Evolutionary conservation across 23 tunicate genomes (phyloP).

Genomic region (Corella eumyota): DNA sequence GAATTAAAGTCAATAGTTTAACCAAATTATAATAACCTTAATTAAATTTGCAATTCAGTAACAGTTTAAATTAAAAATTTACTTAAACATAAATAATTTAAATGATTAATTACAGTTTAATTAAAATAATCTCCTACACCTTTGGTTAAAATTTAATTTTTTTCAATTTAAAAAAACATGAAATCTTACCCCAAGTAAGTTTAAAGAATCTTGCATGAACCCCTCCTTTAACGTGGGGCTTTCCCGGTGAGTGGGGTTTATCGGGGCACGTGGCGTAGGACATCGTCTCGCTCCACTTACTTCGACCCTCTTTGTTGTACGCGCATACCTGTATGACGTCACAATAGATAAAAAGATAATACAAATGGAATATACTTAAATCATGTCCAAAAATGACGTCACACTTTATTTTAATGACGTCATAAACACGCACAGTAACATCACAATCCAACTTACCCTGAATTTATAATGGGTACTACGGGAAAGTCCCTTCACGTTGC

Average conservation of each 20-base stretch:
- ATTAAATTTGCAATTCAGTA: too few species aligned
- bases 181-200: conserved; percentile 71
- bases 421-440: too few species aligned
- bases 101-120: too few species aligned
- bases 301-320: conserved; percentile 38
- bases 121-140: too few species aligned
- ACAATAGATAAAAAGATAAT: background rate
- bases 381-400: too few species aligned
- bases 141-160: too few species aligned
- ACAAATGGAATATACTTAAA: background rate
- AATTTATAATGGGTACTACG: conserved; percentile 36
- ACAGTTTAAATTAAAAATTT: too few species aligned
- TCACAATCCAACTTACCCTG: conserved; percentile 42
- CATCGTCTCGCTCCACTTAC: conserved; percentile 34
- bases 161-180: too few species aligned
- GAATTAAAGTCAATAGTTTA: too few species aligned
- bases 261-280: conserved; percentile 37
- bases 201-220: conserved; percentile 31
- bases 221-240: conserved; percentile 37
- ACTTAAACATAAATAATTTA: too few species aligned
- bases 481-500: conserved; percentile 15
- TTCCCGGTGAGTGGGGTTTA: conserved; percentile 57
- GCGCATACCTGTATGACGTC: conserved; percentile 41
- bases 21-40: too few species aligned
- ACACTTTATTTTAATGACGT: too few species aligned